Evolutionary conservation across 2,888 invertebrate genomes (phyloP).

Genomic region (Prosopocoilus inquinatus): DNA sequence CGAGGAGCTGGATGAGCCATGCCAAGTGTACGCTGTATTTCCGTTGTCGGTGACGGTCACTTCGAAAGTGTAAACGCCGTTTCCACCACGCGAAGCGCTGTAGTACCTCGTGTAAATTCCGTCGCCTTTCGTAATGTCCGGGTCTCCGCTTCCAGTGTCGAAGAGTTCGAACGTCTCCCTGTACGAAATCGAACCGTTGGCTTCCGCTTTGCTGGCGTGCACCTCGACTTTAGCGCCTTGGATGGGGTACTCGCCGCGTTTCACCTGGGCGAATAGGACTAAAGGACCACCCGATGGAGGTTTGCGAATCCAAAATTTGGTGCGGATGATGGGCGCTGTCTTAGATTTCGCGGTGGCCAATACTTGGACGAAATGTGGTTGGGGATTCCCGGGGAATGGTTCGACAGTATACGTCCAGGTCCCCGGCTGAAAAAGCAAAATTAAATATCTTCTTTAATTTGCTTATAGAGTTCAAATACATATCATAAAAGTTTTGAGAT

Average conservation of each 20-base stretch:
- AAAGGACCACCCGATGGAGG: constrained; percentile 49
- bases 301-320: constrained; percentile 52
- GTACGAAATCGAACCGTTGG: constrained; percentile 43
- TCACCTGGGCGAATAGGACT: constrained; percentile 56
- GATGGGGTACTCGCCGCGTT: constrained; percentile 57
- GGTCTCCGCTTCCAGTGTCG: constrained; percentile 63
- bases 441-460: constrained; percentile 7
- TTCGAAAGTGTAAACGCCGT: constrained; percentile 55
- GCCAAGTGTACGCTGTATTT: constrained; percentile 56
- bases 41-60: constrained; percentile 55
- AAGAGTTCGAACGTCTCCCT: constrained; percentile 52
- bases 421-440: constrained; percentile 49
- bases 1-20: constrained; percentile 36
- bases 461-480: no score
- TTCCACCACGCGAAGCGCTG: constrained; percentile 51
- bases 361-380: constrained; percentile 62
- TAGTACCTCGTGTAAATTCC: constrained; percentile 66
- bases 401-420: constrained; percentile 61
- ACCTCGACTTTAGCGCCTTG: constrained; percentile 59
- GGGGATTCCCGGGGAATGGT: constrained; percentile 57
- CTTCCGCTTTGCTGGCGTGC: constrained; percentile 46
- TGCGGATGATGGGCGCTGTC: constrained; percentile 49
- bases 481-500: no score
- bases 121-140: constrained; percentile 63
- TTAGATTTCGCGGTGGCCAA: constrained; percentile 55